Conservation (phyloP, 1,140 invertebrate genomes). For the Kradibia gibbosae region DNA sequence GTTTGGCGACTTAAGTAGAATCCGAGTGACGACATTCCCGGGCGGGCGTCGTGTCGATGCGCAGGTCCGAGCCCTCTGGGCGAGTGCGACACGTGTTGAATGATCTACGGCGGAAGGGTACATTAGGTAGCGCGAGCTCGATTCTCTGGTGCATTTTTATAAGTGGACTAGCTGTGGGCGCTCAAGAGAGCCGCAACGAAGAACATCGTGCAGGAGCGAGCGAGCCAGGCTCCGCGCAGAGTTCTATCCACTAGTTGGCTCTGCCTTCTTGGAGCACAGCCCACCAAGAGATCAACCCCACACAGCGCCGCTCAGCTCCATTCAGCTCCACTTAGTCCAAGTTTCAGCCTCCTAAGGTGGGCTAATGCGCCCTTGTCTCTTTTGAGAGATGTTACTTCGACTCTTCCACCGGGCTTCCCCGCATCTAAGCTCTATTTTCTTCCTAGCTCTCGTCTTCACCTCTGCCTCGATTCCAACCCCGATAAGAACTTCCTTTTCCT, state of each 20-base stretch:
- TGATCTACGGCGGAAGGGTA: slow-evolving; percentile 55
- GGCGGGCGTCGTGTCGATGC: background rate
- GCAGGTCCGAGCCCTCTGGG: too few relatives aligned
- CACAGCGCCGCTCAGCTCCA: too few relatives aligned
- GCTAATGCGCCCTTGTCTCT: background rate
- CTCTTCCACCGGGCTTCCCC: too few relatives aligned
- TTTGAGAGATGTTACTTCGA: too few relatives aligned
- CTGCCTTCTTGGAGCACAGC: slow-evolving; percentile 48
- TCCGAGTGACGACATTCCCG: background rate
- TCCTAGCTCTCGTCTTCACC: too few relatives aligned
- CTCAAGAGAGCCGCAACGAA: slow-evolving; percentile 64
- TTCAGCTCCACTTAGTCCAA: background rate
- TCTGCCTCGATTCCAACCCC: too few relatives aligned
- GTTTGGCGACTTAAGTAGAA: slow-evolving; percentile 65
- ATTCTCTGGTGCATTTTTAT: slow-evolving; percentile 63
- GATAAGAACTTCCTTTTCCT: too few relatives aligned
- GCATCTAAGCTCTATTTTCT: too few relatives aligned
- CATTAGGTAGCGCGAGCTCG: slow-evolving; percentile 58
- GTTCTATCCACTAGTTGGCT: slow-evolving; percentile 61
- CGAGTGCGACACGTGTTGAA: background rate
- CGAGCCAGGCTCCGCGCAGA: background rate
- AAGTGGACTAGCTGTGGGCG: slow-evolving; percentile 51
- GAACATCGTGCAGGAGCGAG: slow-evolving; percentile 57
- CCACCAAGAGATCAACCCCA: too few relatives aligned
- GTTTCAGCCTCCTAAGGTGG: background rate